Evolutionary conservation across 2,797 vertebrate species (phyloP).

Genomic region (Hylomyscus alleni): DNA sequence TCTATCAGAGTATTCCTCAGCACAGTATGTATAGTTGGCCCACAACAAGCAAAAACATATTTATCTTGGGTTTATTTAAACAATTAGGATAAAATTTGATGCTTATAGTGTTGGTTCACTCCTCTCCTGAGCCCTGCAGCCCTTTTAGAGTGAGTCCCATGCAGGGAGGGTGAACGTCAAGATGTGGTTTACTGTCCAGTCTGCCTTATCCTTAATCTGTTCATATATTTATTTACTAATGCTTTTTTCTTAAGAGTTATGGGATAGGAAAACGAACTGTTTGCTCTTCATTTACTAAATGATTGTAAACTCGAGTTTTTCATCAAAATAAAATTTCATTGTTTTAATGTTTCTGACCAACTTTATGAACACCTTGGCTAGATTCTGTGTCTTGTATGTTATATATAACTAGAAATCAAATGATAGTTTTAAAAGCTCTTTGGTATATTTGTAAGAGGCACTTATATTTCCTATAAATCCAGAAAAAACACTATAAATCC

Average conservation of each 20-base stretch:
- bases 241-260: conserved; percentile 89
- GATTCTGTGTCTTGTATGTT: conserved; percentile 31
- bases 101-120: conserved; percentile 80
- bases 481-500: conserved; percentile 54
- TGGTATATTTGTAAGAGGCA: conserved; percentile 40
- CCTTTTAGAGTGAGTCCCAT: conserved; percentile 87
- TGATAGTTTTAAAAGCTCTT: conserved; percentile 19
- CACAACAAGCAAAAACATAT: conserved; percentile 87
- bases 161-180: conserved; percentile 85
- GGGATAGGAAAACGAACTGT: conserved; percentile 88
- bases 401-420: conserved; percentile 49
- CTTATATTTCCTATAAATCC: conserved; percentile 35
- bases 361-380: conserved; percentile 70
- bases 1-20: conserved; percentile 88
- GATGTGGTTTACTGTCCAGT: conserved; percentile 88
- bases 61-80: conserved; percentile 88
- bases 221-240: conserved; percentile 91
- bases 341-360: conserved; percentile 88
- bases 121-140: conserved; percentile 87
- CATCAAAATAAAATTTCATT: conserved; percentile 93
- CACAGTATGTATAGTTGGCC: conserved; percentile 84
- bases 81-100: conserved; percentile 84
- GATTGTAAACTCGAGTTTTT: conserved; percentile 91
- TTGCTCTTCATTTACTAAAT: conserved; percentile 91
- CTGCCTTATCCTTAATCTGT: conserved; percentile 91